Base-by-base conservation (phyloP, 2,888 invertebrate species). In the Amorpha juglandis region DNA sequence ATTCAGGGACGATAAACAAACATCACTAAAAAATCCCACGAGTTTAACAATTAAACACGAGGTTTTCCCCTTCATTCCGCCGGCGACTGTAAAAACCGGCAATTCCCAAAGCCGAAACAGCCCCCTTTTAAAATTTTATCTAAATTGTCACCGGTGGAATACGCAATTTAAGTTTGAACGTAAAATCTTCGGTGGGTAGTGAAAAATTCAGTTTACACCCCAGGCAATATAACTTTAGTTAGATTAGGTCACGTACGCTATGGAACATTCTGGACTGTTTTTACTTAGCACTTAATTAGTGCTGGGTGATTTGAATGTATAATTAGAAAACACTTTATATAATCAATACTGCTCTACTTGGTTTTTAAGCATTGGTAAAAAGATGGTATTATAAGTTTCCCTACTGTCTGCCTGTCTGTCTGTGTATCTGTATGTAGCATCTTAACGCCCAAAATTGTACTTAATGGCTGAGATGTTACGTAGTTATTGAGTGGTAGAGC, bases 161-260 rank as follows among this genome's bases (percentile, higher is more conserved):
- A 84, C 82, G 84, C 86, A 88, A 88, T 89, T 88, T 88, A 89
- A 90, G 88, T 90, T 90, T 86, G 83, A 78, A 84, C 87, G 82
- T 90, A 88, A 89, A 88, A 86, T 82, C 81, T 81, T 80, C 79
- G 74, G 74, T 72, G 73, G 67, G 74, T 71, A 78, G 82, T 84
- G 83, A 86, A 86, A 87, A 87, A 86, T 87, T 87, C 85, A 80
- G 80, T 77, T 72, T 68, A 72, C 72, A 76, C 74, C 78, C 48
- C 69, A 74, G 74, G 78, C 77, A 79, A 81, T 83, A 83, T 84
- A 81, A 86, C 85, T 86, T 82, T 75, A 81, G 76, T 83, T 83
- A 85, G 86, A 88, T 87, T 84, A 83, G 80, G 80, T 86, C 86
- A 87, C 88, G 86, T 82, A 77, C 70, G 70, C 69, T 65, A 70